Evolutionary conservation across 2,888 invertebrate genomes (phyloP), one percentile per base, ranked within the genome.

Genomic region (Mesoligia furuncula): DNA sequence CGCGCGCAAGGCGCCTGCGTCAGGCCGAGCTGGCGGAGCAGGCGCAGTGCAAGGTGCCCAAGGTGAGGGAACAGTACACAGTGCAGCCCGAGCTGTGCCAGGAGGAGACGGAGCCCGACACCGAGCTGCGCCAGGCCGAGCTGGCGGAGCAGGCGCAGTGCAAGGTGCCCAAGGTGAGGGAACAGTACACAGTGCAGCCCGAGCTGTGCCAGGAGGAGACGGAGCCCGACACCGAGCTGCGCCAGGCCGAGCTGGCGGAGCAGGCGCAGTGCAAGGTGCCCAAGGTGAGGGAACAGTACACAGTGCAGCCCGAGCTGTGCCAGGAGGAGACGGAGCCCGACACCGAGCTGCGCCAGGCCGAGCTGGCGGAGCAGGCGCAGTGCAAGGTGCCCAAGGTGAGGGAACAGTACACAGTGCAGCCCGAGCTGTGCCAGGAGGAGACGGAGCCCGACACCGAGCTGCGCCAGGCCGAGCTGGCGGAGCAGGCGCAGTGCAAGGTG

Each of bases 161-260:
- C 75, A 80, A 76, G 20, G 81, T 91, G 76, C 94, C 93, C 83
- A 95, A 95, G 93, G 95, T 95, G 17, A 66, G 51, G 0, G 0
- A 0, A 27, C 31, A 13, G n/a, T 31, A 24, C 27, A 48, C 6
- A 42, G n/a, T n/a, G 64, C 36, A 5, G 61, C 20, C 31, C 31
- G 31, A 31, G 57, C 36, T n/a, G 24, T 6, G 24, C 24, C 54
- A 97, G 24, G 97, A 97, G 85, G 95, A 98, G 83, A 97, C 98
- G 86, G 98, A 98, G 86, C 97, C 98, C 57, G 98, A 98, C 90
- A 97, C 97, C 42, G 98, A 98, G 92, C 93, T 98, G 36, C 98
- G 98, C 77, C 98, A 97, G 87, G 95, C 85, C 36, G 78, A 75
- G 73, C 84, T n/a, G 17, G 65, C 69, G 2, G 39, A 42, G 0